Percentiles rank a stretch among this genome's conserved stretches.
Evolutionary conservation across 92 coral and sea anemone species (phyloP).

Genomic region (Isaurus tuberculatus): DNA sequence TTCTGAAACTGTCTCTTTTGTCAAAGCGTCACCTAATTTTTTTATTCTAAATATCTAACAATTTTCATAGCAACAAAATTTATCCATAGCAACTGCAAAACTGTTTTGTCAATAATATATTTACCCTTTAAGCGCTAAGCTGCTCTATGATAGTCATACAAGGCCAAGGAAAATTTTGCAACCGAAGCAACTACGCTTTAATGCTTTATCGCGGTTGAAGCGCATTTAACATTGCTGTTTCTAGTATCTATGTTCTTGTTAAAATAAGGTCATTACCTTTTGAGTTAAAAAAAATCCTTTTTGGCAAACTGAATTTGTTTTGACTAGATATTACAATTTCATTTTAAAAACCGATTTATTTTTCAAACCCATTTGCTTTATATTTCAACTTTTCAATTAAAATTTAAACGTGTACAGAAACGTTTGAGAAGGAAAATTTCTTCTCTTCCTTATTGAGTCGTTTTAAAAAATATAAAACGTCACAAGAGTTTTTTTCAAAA

Average conservation of each 20-base stretch:
- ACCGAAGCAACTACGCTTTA: not conserved
- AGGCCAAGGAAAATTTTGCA: not conserved
- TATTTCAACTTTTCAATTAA: not conserved
- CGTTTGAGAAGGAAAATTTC: not conserved
- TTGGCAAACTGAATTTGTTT: not conserved
- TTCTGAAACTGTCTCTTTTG: not conserved
- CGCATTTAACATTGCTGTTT: not conserved
- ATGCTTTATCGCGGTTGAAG: not conserved
- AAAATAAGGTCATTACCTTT: not conserved
- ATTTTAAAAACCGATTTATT: not conserved
- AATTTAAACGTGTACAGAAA: not conserved
- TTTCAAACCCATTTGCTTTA: not conserved
- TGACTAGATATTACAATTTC: not conserved
- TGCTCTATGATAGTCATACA: not conserved
- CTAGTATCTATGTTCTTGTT: not conserved
- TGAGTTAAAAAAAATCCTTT: not conserved
- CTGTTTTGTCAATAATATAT: not conserved
- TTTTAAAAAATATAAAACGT: not conserved
- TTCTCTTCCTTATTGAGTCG: not conserved
- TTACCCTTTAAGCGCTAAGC: not conserved
- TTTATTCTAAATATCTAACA: not conserved
- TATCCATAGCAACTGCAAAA: not conserved
- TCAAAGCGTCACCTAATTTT: not conserved
- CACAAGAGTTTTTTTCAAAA: not conserved
- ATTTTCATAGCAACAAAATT: not conserved